These are phyloP conservation scores for Meriones unguiculatus DNA, from an alignment of 2,113 vertebrate species.

Conservation along the genomic window DNA sequence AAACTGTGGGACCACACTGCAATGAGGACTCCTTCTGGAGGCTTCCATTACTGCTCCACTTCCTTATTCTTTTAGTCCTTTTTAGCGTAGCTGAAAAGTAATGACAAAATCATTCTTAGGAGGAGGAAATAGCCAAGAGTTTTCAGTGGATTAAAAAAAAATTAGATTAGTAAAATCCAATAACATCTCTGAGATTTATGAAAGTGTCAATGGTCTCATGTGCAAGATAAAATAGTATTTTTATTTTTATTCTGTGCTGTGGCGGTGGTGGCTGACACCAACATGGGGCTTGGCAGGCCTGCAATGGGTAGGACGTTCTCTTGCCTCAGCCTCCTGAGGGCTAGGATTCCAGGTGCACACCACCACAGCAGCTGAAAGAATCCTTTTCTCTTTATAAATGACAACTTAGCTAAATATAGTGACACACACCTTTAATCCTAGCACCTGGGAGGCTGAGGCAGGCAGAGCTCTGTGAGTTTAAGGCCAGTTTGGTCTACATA, in stretches of 20 bases:
- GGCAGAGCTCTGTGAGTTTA: background rate
- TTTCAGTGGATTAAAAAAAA: constrained; percentile 54
- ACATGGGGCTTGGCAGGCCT: background rate
- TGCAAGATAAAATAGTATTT: background rate
- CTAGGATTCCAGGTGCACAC: no score
- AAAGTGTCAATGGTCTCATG: background rate
- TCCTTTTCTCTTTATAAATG: constrained; percentile 23
- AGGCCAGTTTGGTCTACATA: background rate
- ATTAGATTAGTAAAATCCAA: constrained; percentile 25
- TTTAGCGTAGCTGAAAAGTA: background rate
- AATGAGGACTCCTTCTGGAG: background rate
- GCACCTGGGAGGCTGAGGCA: background rate
- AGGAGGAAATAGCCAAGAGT: background rate
- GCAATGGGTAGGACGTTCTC: background rate
- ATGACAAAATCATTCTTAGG: background rate
- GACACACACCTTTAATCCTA: background rate
- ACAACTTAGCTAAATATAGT: background rate
- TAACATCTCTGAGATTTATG: constrained; percentile 27
- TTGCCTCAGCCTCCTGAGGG: background rate
- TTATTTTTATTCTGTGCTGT: background rate
- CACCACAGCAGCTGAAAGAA: background rate
- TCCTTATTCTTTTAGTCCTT: background rate
- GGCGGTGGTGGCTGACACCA: background rate
- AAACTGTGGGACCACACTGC: background rate
- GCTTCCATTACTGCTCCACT: background rate